Percentiles rank a stretch among this genome's conserved stretches.
These are phyloP conservation scores for human (Homo sapiens) DNA, from an alignment of 2,113 vertebrate species.

Conservation along the genomic window DNA sequence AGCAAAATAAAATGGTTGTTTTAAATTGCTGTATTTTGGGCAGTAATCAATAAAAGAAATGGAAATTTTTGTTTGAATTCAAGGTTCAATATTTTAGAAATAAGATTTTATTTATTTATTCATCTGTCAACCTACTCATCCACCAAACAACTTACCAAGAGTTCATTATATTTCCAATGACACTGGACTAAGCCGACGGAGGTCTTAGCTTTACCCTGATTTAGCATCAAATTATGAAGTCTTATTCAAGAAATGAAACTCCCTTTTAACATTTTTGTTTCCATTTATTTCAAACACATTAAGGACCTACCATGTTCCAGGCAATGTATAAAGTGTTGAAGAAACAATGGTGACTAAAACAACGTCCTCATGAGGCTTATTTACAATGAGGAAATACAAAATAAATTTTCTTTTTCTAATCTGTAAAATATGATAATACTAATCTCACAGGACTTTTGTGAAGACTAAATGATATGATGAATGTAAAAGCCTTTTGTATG, in stretches of 20 bases:
- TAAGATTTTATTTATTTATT: background rate
- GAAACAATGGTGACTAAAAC: background rate
- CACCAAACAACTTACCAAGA: background rate
- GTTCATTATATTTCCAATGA: background rate
- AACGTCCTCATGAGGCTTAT: background rate
- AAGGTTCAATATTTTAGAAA: background rate
- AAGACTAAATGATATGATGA: background rate
- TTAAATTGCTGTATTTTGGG: background rate
- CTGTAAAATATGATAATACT: background rate
- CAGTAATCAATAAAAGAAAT: background rate
- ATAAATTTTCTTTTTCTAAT: background rate
- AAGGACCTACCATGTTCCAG: background rate
- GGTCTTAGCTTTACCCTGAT: background rate
- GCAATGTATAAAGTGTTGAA: background rate
- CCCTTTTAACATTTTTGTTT: background rate
- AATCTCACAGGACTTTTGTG: background rate
- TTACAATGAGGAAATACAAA: background rate
- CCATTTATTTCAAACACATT: background rate
- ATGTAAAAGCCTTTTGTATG: background rate
- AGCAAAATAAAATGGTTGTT: background rate
- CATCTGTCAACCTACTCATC: background rate
- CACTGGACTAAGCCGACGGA: background rate
- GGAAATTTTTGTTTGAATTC: background rate
- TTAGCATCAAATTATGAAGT: background rate
- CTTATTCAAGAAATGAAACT: background rate